Percentiles rank a stretch among this genome's conserved stretches.
Evolutionary conservation across 2,113 vertebrate species (phyloP).

Genomic region (Colius striatus): DNA sequence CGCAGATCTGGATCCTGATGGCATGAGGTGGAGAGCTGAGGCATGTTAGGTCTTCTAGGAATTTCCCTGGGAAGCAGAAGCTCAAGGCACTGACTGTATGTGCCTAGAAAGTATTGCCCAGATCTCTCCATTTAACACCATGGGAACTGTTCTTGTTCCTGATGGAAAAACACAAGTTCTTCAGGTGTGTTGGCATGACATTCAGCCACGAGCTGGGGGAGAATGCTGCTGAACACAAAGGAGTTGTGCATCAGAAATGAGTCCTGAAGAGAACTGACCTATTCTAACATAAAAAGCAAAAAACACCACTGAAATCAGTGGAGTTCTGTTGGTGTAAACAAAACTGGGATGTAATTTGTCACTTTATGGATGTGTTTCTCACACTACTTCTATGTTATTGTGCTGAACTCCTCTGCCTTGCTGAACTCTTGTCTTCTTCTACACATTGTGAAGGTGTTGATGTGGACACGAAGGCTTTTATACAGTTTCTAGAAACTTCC

Average conservation of each 20-base stretch:
- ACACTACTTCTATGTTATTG: rapidly evolving
- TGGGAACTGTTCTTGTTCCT: neutral
- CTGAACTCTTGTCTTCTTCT: neutral
- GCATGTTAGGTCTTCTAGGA: neutral
- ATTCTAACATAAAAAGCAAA: neutral
- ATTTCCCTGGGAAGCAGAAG: neutral
- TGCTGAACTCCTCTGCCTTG: neutral
- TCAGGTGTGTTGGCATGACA: neutral
- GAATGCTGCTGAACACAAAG: neutral
- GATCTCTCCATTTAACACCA: neutral
- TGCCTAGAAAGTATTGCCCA: neutral
- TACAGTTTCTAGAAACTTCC: neutral
- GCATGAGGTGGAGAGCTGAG: neutral
- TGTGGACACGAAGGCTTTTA: neutral
- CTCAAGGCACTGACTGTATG: neutral
- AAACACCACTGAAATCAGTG: neutral
- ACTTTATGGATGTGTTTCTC: neutral
- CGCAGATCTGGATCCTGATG: neutral
- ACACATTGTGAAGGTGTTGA: neutral
- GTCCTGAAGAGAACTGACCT: neutral
- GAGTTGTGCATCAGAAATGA: neutral
- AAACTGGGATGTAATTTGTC: neutral
- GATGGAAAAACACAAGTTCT: neutral
- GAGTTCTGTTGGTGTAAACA: neutral
- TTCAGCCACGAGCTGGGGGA: neutral